Evolutionary conservation across 2,888 invertebrate species (phyloP), one percentile per base, ranked within the genome.

Genomic region (Cephus spinipes): DNA sequence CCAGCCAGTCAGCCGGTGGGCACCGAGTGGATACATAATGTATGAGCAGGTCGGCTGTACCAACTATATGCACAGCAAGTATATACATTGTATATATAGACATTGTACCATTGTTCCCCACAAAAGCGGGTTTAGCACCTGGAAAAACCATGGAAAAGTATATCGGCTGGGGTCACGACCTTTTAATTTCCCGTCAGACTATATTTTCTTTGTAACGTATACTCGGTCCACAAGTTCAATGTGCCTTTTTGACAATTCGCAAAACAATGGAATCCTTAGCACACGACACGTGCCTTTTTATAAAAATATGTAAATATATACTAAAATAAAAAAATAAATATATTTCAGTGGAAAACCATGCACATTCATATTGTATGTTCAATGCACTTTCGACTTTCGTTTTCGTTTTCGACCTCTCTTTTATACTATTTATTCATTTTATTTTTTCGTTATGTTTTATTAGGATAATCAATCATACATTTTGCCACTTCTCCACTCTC

Each of bases 21-120:
- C 74, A 55, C 1, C 15, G 55, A 30, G 40, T 55, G 69, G 34
- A 85, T 87, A 74, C 82, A 86, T 87, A 83, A 86, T 87, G 82
- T 82, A 84, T 83, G 83, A 85, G 80, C 74, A 78, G 55, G 75
- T 55, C 23, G 23, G 23, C 9, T 55, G 23, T 55, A 55, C 55
- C 23, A 55, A 23, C 23, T 55, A 55, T 55, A 40, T 40, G 15
- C 15, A 15, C 6, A 55, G 23, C 11, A 33, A n/a, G 12, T 36
- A 36, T 36, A 35, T 35, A 35, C 35, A 35, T 35, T 69, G 23
- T 11, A 6, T 31, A 31, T 6, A 32, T 69, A 30, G 30, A 12
- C 30, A 15, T 30, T 15, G 4, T 15, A 12, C 4, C 32, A 71
- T 71, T 71, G 71, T 71, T 71, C 71, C 11, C n/a, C 12, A 23